phyloP scores from a whole-genome alignment of 2,888 invertebrate species.

The Homarus gammarus region DNA sequence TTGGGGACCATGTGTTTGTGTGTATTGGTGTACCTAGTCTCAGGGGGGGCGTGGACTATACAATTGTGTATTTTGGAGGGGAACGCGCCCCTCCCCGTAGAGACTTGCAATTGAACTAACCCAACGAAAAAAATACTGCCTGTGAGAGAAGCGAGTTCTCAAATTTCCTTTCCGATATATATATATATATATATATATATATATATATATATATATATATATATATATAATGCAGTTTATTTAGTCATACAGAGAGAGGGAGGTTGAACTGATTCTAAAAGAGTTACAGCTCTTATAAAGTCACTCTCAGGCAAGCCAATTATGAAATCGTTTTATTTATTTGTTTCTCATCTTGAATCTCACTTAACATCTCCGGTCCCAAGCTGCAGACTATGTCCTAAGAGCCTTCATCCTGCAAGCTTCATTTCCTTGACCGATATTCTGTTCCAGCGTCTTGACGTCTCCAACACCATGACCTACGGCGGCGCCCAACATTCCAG shows the following conservation, averaged over 20 bases:
- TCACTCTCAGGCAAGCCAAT: too few relatives aligned
- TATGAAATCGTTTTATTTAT: too few relatives aligned
- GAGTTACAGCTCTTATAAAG: too few relatives aligned
- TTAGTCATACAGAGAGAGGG: too few relatives aligned
- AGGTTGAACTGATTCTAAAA: too few relatives aligned
- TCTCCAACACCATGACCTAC: neutral
- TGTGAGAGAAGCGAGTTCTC: neutral
- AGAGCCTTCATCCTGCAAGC: neutral
- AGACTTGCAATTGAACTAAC: neutral
- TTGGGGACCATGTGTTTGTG: neutral
- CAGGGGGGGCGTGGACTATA: neutral
- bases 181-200: neutral
- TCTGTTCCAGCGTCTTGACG: neutral
- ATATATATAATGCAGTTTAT: too few relatives aligned
- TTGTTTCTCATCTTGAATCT: too few relatives aligned
- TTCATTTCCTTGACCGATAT: conserved; percentile 1
- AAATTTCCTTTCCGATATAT: neutral
- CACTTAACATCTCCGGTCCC: too few relatives aligned
- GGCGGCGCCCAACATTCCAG: neutral
- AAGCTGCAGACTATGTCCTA: too few relatives aligned
- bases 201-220: conserved; percentile 8
- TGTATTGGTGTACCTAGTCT: neutral
- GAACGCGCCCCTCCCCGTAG: neutral
- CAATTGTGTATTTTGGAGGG: neutral
- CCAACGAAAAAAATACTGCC: neutral